Evolutionary conservation across 2,888 invertebrate genomes (phyloP).

Genomic region (Nomada ruficornis): DNA sequence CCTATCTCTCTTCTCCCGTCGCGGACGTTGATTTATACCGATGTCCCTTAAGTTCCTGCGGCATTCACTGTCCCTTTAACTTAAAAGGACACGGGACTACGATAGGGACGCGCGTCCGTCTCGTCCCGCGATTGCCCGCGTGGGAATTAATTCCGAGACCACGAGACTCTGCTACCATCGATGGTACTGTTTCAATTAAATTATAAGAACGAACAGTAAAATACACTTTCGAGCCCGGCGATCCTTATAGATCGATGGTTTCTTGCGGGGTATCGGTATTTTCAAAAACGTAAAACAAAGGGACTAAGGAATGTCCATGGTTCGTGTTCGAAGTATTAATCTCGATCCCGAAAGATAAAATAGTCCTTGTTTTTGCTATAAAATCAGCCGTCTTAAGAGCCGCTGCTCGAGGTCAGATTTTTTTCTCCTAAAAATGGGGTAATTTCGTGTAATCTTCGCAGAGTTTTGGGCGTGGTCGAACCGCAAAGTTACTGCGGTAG

Average conservation of each 20-base stretch:
- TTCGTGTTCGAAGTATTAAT: slow-evolving; percentile 43
- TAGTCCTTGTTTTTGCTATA: slow-evolving; percentile 52
- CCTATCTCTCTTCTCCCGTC: slow-evolving; percentile 32
- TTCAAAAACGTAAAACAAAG: slow-evolving; percentile 6
- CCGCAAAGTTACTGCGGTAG: slow-evolving; percentile 71
- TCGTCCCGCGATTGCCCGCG: slow-evolving; percentile 55
- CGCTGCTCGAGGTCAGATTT: slow-evolving; percentile 56
- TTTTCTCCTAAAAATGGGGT: slow-evolving; percentile 74
- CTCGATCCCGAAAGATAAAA: slow-evolving; percentile 55
- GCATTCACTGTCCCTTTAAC: slow-evolving; percentile 70
- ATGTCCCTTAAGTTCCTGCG: slow-evolving; percentile 67
- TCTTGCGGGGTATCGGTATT: slow-evolving; percentile 5
- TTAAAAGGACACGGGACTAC: slow-evolving; percentile 71
- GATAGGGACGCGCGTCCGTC: slow-evolving; percentile 51
- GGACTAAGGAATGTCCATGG: slow-evolving; percentile 7
- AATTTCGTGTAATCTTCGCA: slow-evolving; percentile 78
- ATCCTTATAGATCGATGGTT: background rate
- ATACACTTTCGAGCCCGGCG: background rate
- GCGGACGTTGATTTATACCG: slow-evolving; percentile 77
- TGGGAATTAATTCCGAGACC: slow-evolving; percentile 67
- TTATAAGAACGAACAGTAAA: slow-evolving; percentile 19
- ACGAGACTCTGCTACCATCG: slow-evolving; percentile 17
- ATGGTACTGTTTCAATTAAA: slow-evolving; percentile 29
- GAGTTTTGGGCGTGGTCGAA: slow-evolving; percentile 75
- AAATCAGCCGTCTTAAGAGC: slow-evolving; percentile 70